Conservation (phyloP, 2,113 vertebrate species). For the Hyla sarda region DNA sequence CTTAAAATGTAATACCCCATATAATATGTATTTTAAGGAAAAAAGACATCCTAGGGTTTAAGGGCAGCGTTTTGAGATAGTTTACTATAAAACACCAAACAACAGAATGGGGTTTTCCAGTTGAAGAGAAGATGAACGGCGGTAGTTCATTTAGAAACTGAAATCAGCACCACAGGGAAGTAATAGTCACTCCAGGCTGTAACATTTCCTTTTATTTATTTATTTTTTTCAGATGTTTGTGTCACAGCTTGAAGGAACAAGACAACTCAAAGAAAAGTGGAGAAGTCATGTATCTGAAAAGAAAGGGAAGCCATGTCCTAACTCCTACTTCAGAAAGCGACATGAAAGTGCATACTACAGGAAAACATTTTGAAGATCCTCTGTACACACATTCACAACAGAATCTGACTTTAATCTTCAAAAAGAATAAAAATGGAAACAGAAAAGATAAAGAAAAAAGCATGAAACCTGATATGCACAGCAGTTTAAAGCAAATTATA, state of each 20-base stretch:
- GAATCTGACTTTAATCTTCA: conserved; percentile 30
- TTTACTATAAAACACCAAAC: conserved; percentile 49
- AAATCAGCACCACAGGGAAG: conserved; percentile 55
- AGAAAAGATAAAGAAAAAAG: not conserved
- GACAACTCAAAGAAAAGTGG: conserved; percentile 49
- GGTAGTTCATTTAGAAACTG: conserved; percentile 57
- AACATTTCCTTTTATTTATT: conserved; percentile 56
- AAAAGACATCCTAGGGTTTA: conserved; percentile 32
- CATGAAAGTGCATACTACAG: conserved; percentile 25
- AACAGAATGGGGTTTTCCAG: conserved; percentile 38
- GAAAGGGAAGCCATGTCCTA: conserved; percentile 33
- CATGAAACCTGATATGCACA: conserved; percentile 23
- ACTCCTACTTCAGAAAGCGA: conserved; percentile 37
- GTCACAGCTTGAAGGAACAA: conserved; percentile 48
- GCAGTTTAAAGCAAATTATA: conserved; percentile 23
- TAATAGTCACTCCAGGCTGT: conserved; percentile 53
- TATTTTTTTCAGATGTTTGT: conserved; percentile 51
- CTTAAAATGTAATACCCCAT: conserved; percentile 21
- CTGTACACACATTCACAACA: conserved; percentile 36
- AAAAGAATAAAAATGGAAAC: conserved; percentile 17
- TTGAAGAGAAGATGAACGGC: conserved; percentile 53
- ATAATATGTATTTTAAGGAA: conserved; percentile 38
- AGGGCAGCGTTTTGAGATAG: conserved; percentile 24
- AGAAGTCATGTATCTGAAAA: conserved; percentile 38
- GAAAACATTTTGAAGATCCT: conserved; percentile 28